Evolutionary conservation across 2,113 vertebrate species (phyloP).

Genomic region (Seriola quinqueradiata): DNA sequence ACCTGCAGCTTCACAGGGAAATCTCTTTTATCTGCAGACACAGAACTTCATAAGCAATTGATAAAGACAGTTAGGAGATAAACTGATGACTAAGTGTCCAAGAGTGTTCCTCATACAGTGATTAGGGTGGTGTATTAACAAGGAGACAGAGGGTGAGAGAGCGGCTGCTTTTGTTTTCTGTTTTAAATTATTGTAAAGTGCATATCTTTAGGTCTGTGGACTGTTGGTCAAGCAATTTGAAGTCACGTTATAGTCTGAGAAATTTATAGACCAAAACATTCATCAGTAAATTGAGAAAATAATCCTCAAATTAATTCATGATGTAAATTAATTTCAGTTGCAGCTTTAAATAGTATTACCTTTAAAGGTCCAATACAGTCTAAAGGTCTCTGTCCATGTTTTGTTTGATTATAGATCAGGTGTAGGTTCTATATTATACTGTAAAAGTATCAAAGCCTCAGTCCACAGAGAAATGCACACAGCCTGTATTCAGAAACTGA

Average conservation of each 20-base stretch:
- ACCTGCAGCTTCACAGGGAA: slow-evolving; percentile 11
- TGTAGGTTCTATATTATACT: too few species aligned
- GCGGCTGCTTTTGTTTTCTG: neutral
- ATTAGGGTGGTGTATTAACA: slow-evolving; percentile 29
- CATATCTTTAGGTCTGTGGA: neutral
- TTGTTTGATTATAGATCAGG: too few species aligned
- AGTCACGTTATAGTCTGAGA: too few species aligned
- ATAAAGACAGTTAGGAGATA: slow-evolving; percentile 33
- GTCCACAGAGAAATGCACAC: too few species aligned
- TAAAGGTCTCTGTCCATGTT: too few species aligned
- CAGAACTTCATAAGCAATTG: slow-evolving; percentile 36
- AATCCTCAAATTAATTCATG: neutral
- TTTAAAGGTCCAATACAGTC: too few species aligned
- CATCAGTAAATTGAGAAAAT: neutral
- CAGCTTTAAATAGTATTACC: neutral
- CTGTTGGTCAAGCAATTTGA: too few species aligned
- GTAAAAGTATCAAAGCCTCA: too few species aligned
- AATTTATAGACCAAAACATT: neutral
- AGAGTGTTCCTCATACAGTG: slow-evolving; percentile 17
- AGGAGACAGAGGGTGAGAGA: neutral
- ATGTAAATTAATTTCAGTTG: neutral
- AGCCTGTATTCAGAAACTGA: too few species aligned
- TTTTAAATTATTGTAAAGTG: neutral
- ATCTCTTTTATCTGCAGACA: slow-evolving; percentile 39
- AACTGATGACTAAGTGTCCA: slow-evolving; percentile 43